These are phyloP conservation scores for Palloptera scutellata DNA, from an alignment of 2,888 invertebrate genomes.

Conservation along the genomic window DNA sequence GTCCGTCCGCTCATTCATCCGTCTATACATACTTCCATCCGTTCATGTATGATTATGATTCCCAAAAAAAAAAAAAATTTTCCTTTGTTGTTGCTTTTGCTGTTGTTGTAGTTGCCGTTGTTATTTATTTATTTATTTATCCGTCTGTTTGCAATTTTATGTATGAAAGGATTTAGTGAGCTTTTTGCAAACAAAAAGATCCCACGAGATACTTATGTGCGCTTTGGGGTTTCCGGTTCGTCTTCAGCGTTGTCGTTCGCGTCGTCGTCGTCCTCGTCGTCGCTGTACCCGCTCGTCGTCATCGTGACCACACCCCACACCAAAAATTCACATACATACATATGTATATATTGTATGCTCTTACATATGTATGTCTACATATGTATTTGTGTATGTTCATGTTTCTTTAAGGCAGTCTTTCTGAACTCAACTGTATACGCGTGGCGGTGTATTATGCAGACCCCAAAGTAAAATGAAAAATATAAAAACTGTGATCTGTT, in stretches of 20 bases:
- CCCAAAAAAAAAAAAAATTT: background rate
- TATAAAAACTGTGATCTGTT: too few relatives aligned
- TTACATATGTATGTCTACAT: too few relatives aligned
- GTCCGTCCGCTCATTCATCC: background rate
- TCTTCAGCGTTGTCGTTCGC: background rate
- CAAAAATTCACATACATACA: too few relatives aligned
- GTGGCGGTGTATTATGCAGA: too few relatives aligned
- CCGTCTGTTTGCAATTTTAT: constrained; percentile 51
- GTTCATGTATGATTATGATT: background rate
- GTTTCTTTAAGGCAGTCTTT: too few relatives aligned
- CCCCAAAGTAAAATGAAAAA: too few relatives aligned
- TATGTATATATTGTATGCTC: too few relatives aligned
- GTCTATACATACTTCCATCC: constrained; percentile 25
- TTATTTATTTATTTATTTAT: constrained; percentile 39
- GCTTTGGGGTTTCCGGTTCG: constrained; percentile 30
- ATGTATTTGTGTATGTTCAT: too few relatives aligned
- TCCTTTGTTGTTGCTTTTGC: constrained; percentile 22
- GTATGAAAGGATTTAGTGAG: constrained; percentile 51
- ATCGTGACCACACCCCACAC: too few relatives aligned
- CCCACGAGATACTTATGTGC: constrained; percentile 15
- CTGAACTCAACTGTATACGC: too few relatives aligned
- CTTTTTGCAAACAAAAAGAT: constrained; percentile 44
- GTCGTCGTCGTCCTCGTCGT: too few relatives aligned
- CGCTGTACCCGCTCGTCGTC: background rate
- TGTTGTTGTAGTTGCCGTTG: constrained; percentile 13